Base-by-base conservation (phyloP, 2,888 invertebrate genomes). In the Ashinkailepas kermadecensis region DNA sequence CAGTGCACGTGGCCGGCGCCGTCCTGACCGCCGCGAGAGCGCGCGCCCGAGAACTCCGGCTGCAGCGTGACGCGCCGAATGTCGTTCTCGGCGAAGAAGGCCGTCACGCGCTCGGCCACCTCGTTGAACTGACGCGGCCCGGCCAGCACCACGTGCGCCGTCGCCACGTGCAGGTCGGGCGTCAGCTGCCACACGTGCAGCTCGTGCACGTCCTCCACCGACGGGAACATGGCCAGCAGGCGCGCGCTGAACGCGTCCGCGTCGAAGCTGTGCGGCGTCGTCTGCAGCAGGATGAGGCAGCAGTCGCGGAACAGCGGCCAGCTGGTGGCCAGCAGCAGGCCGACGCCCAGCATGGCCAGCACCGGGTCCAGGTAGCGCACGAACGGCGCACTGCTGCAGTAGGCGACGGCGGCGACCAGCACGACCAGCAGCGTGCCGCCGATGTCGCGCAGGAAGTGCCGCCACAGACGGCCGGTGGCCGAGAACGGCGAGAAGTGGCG, bases 1-100 rank as follows among this genome's bases (percentile, higher is more conserved):
- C 74, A 74, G 70, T 39, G 39, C 67, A 23, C n/a, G 67, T 2
- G 9, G 23, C 23, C 11, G 23, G n/a, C 23, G 96, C 95, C 87
- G 95, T 95, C 95, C 95, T 95, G 0, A 95, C 94, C 80, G 93
- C 94, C 87, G 95, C 95, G 11, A 95, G 95, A 88, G 94, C 95
- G 87, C 95, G 94, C 96, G 96, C 89, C 7, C 90, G 90, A 83
- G 82, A 95, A 96, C 87, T 96, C 96, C 0, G 96, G 95, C 86
- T 96, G 96, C 85, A 96, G 91, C 0, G 96, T 95, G 11, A 95
- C 93, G 84, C 93, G 91, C 7, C 93, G 91, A 81, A 95, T 94
- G 9, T 95, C 95, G 86, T 94, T 92, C 23, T 93, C 92, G 81
- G 91, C 90, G 86, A 96, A 94, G 86, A 94, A 93, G 56, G 91